Base-by-base conservation (phyloP, 2,888 invertebrate species). In the Cerastis rubricosa region DNA sequence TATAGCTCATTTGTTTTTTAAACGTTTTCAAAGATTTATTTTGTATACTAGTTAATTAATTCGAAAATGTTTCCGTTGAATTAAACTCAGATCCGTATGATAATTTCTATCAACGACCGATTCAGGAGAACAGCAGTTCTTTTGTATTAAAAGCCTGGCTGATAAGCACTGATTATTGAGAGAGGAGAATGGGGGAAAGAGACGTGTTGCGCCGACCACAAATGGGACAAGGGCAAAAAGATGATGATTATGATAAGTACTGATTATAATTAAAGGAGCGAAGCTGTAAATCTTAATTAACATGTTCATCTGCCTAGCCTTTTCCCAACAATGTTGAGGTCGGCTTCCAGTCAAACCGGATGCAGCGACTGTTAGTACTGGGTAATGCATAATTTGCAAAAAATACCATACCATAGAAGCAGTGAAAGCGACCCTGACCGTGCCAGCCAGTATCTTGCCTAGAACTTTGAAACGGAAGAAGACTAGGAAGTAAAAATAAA, bases 1-100 rank as follows among this genome's bases (percentile, higher is more conserved):
- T 22, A 5, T 8, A 35, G 35, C 43, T 45, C 7, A 25, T 73
- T 65, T 73, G 2, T 47, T 64, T 71, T 80, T 54, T 45, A 22
- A 73, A 49, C 12, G 11, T 35, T n/a, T 45, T 6, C 8, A 35
- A 47, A 45, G 12, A 49, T n/a, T 11, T 9, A 19, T 40, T 35
- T 35, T 35, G 35, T 35, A n/a, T n/a, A n/a, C n/a, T n/a, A n/a
- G n/a, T n/a, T n/a, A n/a, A n/a, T n/a, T n/a, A n/a, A n/a, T n/a
- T n/a, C n/a, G n/a, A n/a, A n/a, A 43, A 17, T 45, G 2, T 11
- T 77, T 9, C n/a, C n/a, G 22, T 49, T 57, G 22, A 17, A 51
- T 80, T 49, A 8, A 43, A 4, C n/a, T 43, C n/a, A 3, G 12
- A 25, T 25, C 7, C 47, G 47, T 29, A 22, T 22, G 19, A 22